Base-by-base conservation (phyloP, 2,797 vertebrate species). In the Taenioides sp. region DNA sequence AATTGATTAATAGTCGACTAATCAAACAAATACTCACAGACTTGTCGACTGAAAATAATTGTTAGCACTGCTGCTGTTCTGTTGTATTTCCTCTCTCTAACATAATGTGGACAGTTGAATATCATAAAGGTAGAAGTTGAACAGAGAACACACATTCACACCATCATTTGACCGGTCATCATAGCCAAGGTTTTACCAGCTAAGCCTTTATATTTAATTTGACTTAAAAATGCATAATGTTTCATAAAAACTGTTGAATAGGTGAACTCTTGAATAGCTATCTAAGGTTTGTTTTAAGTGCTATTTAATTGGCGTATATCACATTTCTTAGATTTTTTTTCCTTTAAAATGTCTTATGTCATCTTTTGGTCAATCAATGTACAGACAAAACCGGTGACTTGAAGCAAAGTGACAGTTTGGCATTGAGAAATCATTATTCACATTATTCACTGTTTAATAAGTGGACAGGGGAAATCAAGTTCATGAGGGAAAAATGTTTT, bases 401-500 rank as follows among this genome's bases (percentile, higher is more conserved):
- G 25, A 12, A 57, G 11, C 47, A 7, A 47, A 67, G 7, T 78
- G 62, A 47, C 2, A 4, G 17, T 64, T 57, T 72, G 76, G 72
- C 64, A 25, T 28, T 66, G 37, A 22, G n/a, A 22, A 63, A 18
- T 10, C 7, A 70, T 61, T 2, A 37, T 37, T 37, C 31, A 37
- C 31, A 6, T 61, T 63, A 57, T 28, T 69, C n/a, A 58, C n/a
- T 68, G 50, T 47, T 16, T 49, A 31, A 34, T 67, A 43, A 81
- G 34, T 52, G 34, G 52, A 31, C 27, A 62, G 40, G 37, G 62
- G 14, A 67, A 61, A 72, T 20, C 25, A 34, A 28, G 10, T 72
- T 43, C 2, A 5, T 23, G 4, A 18, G 62, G 27, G 59, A 18
- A 57, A 25, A 25, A 47, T 65, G 71, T 83, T 71, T 64, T 64